A percentile compares a stretch with the other conserved stretches of the same genome.
These are phyloP conservation scores for Drosophila burlai DNA, from an alignment of 1,140 invertebrate genomes.

Conservation along the genomic window DNA sequence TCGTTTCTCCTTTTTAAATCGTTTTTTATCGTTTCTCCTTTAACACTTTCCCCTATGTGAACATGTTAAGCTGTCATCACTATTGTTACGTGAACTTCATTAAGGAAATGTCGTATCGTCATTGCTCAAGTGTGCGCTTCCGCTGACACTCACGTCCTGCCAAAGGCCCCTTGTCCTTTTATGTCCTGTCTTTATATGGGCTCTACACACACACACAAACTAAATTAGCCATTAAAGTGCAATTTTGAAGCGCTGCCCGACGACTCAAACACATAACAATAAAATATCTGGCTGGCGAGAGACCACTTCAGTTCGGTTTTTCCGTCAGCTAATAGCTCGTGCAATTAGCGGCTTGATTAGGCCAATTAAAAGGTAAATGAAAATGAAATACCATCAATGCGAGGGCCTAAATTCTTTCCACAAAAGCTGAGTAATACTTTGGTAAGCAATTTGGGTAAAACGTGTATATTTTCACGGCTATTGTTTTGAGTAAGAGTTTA, in stretches of 20 bases:
- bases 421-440: slow-evolving; percentile 1
- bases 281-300: slow-evolving; percentile 64
- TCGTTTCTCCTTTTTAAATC: too few species aligned
- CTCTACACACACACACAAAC: slow-evolving; percentile 24
- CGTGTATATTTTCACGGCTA: not conserved
- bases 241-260: slow-evolving; percentile 68
- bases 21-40: too few species aligned
- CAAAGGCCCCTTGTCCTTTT: slow-evolving; percentile 22
- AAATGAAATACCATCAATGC: slow-evolving; percentile 69
- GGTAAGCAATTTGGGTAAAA: slow-evolving; percentile 19
- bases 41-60: not conserved
- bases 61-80: slow-evolving; percentile 13
- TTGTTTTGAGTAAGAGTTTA: not conserved
- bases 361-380: slow-evolving; percentile 78
- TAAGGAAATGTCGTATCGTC: slow-evolving; percentile 82
- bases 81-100: slow-evolving; percentile 69
- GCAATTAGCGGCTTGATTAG: slow-evolving; percentile 80
- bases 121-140: slow-evolving; percentile 81
- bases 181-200: slow-evolving; percentile 42
- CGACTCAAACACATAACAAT: slow-evolving; percentile 62
- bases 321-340: slow-evolving; percentile 53
- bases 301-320: slow-evolving; percentile 28
- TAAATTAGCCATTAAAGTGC: slow-evolving; percentile 82
- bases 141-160: slow-evolving; percentile 65
- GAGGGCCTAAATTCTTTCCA: slow-evolving; percentile 1